phyloP scores from a whole-genome alignment of 2,888 invertebrate species.

The Latheticus oryzae region DNA sequence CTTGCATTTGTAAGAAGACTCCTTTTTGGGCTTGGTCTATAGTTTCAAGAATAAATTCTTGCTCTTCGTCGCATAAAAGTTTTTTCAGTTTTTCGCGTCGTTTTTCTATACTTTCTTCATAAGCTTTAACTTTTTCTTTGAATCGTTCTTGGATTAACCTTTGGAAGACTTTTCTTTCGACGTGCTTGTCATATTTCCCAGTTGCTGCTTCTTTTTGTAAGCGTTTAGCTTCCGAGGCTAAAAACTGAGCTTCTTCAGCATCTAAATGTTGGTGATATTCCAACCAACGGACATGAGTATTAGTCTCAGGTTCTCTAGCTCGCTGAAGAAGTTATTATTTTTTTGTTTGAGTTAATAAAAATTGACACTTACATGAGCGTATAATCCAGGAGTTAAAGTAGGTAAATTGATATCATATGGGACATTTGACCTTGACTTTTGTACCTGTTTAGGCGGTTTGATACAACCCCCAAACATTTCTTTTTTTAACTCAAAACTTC shows the following conservation, averaged over 20 bases:
- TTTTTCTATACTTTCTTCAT: slow-evolving; percentile 56
- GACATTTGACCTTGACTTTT: slow-evolving; percentile 27
- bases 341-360: slow-evolving; percentile 3
- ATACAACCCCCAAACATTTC: slow-evolving; percentile 43
- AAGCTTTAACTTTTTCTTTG: slow-evolving; percentile 54
- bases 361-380: slow-evolving; percentile 43
- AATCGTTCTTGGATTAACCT: slow-evolving; percentile 55
- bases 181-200: slow-evolving; percentile 55
- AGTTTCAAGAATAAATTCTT: slow-evolving; percentile 68
- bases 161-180: slow-evolving; percentile 51
- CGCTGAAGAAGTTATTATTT: slow-evolving; percentile 44
- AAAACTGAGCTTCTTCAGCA: slow-evolving; percentile 12
- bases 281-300: slow-evolving; percentile 51
- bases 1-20: slow-evolving; percentile 66
- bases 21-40: slow-evolving; percentile 69
- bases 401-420: slow-evolving; percentile 42
- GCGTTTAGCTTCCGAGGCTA: slow-evolving; percentile 35
- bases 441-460: slow-evolving; percentile 30
- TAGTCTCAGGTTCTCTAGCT: slow-evolving; percentile 55
- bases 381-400: slow-evolving; percentile 37
- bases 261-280: slow-evolving; percentile 54
- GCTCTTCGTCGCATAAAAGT: slow-evolving; percentile 68
- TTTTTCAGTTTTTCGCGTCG: slow-evolving; percentile 66
- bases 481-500: too few relatives aligned
- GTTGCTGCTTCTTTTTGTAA: slow-evolving; percentile 45